Base-by-base conservation (phyloP, 2,797 vertebrate species). In the Platalea minor region DNA sequence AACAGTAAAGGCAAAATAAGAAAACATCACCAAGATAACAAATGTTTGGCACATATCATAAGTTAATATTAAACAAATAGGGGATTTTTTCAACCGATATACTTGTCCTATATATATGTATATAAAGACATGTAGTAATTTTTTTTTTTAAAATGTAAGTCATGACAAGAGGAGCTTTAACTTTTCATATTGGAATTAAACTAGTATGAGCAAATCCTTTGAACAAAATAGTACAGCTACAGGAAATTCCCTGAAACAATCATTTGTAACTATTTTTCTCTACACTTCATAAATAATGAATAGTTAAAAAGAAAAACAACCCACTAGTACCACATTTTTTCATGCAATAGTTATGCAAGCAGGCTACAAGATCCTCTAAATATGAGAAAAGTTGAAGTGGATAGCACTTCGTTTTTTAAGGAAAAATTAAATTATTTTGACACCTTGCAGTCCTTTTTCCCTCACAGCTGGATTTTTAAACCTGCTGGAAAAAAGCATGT, bases 251-350 rank as follows among this genome's bases (percentile, higher is more conserved):
- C 94, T 73, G 94, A 96, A 98, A 98, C 90, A 96, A 97, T 92
- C 5, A 97, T 97, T 97, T 96, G 91, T 93, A 97, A 96, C 92
- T 97, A 84, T 96, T 97, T 96, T 94, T 82, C 87, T 95, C 91
- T 92, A 83, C 77, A 94, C 89, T 96, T 97, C 97, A 97, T 98
- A 97, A 98, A 98, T 97, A 98, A 98, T 97, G 94, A 97, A 97
- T 90, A 92, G 70, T 50, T 84, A 84, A 95, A 96, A 93, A 96
- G 96, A 97, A 97, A 97, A 95, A 43, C 72, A 89, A 95, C 37
- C 65, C 81, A 45, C 6, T 88, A 92, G 79, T 88, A 95, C 85
- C 73, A 60, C 84, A 53, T 92, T 88, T 96, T 96, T 95, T 97
- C 81, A 96, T 89, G 94, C 63, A 77, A 72, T 87, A 91, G 89